These are phyloP conservation scores for Lepisosteus osseus DNA, from an alignment of 2,113 vertebrate genomes.

Conservation along the genomic window DNA sequence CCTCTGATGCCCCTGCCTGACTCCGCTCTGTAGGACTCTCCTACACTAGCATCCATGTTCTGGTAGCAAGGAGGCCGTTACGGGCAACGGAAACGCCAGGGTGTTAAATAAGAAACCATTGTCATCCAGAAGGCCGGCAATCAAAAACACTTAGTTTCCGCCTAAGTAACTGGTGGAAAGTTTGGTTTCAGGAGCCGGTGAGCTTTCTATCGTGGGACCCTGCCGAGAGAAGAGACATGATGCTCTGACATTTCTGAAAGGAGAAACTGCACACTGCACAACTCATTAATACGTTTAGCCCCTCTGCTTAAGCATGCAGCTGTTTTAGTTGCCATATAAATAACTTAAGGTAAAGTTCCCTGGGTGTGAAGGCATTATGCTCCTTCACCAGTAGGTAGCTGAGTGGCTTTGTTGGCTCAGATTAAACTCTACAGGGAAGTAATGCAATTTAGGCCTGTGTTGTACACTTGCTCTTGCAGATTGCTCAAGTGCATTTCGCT, in stretches of 20 bases:
- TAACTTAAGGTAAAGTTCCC: slow-evolving; percentile 77
- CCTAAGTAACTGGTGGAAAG: slow-evolving; percentile 80
- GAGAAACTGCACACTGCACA: slow-evolving; percentile 79
- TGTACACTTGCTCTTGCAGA: too few relatives aligned
- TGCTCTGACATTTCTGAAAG: slow-evolving; percentile 81
- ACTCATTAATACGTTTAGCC: slow-evolving; percentile 83
- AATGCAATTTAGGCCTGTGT: neutral
- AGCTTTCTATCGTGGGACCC: slow-evolving; percentile 76
- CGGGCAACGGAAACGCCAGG: slow-evolving; percentile 80
- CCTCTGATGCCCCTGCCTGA: neutral
- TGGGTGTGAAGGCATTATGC: slow-evolving; percentile 46
- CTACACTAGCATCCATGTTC: slow-evolving; percentile 82
- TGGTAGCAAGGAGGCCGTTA: slow-evolving; percentile 67
- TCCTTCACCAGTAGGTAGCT: neutral
- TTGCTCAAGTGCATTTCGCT: neutral
- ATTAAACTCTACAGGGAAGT: neutral
- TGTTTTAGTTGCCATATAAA: slow-evolving; percentile 76
- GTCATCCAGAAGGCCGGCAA: slow-evolving; percentile 81
- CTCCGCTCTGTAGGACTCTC: slow-evolving; percentile 62
- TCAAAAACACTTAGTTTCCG: slow-evolving; percentile 87
- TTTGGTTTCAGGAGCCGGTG: slow-evolving; percentile 76
- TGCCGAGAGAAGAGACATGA: slow-evolving; percentile 74
- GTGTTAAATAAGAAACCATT: slow-evolving; percentile 83
- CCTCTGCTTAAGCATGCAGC: slow-evolving; percentile 74
- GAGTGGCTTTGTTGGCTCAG: neutral